Base-by-base conservation (phyloP, 2,113 vertebrate species). In the Oryzias woworae region DNA sequence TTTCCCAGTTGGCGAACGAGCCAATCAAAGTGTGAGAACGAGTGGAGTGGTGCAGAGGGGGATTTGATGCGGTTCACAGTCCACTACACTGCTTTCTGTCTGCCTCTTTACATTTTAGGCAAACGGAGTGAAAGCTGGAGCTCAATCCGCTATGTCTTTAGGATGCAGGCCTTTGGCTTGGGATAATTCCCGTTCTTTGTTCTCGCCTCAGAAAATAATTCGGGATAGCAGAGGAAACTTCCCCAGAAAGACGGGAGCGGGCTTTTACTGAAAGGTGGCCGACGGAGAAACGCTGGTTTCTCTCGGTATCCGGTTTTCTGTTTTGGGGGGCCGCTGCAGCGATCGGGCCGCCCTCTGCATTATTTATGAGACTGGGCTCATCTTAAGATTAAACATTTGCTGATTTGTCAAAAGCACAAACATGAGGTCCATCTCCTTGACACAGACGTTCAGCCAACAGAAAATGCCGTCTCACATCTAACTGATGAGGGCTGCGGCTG, bases 351-450 rank as follows among this genome's bases (percentile, higher is more conserved):
- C 65, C 55, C 65, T 65, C 91, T 94, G 93, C 92, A 95, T 95
- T 94, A 95, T 95, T 93, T 92, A 95, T 93, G 92, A 93, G 91
- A 53, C 0, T 36, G 43, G 80, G 89, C 90, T 85, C 91, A 94
- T 93, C 88, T 92, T 90, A 85, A 93, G 91, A 94, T 92, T 90
- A 92, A 94, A 95, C 92, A 93, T 92, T 91, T 90, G 92, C 93
- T 94, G 94, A 94, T 96, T 94, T 95, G 93, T 94, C 93, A 94
- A 93, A 94, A 93, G 92, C 92, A 85, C 88, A 91, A 94, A 90
- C 92, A 90, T 47, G 86, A 91, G 91, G 88, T 92, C 89, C 90
- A 91, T 94, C 92, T 93, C 92, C 91, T 88, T 92, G 93, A 93
- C 92, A 92, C 81, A 87, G 80, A 55, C 92, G 92, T 87, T 90